Evolutionary conservation across 2,888 invertebrate genomes (phyloP).

Genomic region (Cryptocephalus moraei): DNA sequence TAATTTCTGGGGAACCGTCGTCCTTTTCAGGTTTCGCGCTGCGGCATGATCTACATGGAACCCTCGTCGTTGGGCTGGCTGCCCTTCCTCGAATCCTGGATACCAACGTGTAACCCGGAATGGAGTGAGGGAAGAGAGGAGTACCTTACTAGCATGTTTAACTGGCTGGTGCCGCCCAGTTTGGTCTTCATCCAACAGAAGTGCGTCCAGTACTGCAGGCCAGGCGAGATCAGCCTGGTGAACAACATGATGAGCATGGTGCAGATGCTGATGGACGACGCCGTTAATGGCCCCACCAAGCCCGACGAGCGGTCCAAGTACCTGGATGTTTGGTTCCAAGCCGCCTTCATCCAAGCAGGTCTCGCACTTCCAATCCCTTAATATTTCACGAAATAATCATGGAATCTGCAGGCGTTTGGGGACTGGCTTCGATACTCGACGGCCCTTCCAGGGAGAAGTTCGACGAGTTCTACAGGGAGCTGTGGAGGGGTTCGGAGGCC

Average conservation of each 20-base stretch:
- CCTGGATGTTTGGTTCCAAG: conserved; percentile 63
- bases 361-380: not conserved
- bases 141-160: conserved; percentile 51
- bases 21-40: conserved; percentile 51
- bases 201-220: conserved; percentile 54
- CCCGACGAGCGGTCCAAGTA: conserved; percentile 54
- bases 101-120: conserved; percentile 50
- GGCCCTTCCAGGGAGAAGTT: conserved; percentile 57
- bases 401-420: conserved; percentile 52
- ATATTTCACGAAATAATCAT: not conserved
- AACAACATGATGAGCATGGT: conserved; percentile 63
- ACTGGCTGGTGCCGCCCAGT: conserved; percentile 73
- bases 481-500: conserved; percentile 41
- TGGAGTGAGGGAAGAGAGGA: conserved; percentile 61
- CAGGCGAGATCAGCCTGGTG: conserved; percentile 63
- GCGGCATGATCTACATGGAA: conserved; percentile 89
- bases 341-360: conserved; percentile 61
- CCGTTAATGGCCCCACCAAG: conserved; percentile 44
- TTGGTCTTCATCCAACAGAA: conserved; percentile 61
- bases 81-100: conserved; percentile 74
- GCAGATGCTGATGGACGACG: conserved; percentile 68
- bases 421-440: conserved; percentile 72
- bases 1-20: no score
- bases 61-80: conserved; percentile 73
- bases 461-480: conserved; percentile 51